Base-by-base conservation (phyloP, 2,113 vertebrate species). In the Tretioscincus oriximinensis region DNA sequence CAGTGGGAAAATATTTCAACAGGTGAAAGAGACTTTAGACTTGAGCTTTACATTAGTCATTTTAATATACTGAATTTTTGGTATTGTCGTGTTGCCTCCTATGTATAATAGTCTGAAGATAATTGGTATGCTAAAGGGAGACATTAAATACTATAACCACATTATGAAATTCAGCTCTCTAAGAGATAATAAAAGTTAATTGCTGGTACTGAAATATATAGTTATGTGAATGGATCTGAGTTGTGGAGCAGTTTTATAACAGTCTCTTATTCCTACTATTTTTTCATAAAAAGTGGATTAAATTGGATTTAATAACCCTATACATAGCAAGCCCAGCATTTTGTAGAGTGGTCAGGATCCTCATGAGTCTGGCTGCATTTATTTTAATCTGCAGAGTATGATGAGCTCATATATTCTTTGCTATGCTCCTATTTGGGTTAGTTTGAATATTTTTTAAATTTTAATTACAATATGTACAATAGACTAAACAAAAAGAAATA, bases 1-100 rank as follows among this genome's bases (percentile, higher is more conserved):
- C 49, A 24, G 35, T 71, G 66, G 72, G 66, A 82, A 82, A 79
- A 24, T 49, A 75, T 86, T 68, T 79, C 60, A 82, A 58, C 31
- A 76, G 80, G 76, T 79, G 77, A 47, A 47, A 22, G 49, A 82
- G 61, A 51, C 66, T 65, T 75, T 31, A 65, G 29, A 47, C 61
- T 35, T 45, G 14, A 66, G 51, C 60, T 70, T 78, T 81, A 64
- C 72, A 45, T 78, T 82, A 78, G 71, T 45, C 31, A 31, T 20
- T 28, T 78, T 65, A 70, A 85, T 73, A 65, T 54, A 47, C 8
- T 41, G 68, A 68, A 71, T 75, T 28, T 35, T 70, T 79, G 41
- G 12, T 41, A 75, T 18, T 65, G 24, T 47, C 70, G 31, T 61
- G 71, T 7, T 70, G 66, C 31, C 24, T 69, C 14, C n/a, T 26